Base-by-base conservation (phyloP, 2,797 vertebrate genomes). In the Hydrolagus colliei region DNA sequence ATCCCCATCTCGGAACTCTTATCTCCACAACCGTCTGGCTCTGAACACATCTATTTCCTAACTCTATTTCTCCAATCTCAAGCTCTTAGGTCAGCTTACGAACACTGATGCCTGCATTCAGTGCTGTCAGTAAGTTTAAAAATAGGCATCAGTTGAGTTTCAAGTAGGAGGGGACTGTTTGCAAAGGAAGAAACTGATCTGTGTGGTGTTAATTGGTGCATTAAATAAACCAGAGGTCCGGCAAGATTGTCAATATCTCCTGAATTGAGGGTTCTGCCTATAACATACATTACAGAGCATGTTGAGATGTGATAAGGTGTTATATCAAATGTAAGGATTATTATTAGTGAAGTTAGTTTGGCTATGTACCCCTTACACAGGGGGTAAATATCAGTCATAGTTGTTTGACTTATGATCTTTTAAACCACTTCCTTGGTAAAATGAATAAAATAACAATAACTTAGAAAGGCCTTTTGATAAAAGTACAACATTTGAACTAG, bases 131-230 rank as follows among this genome's bases (percentile, higher is more conserved):
- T 80, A 32, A 67, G 78, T 80, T 67, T 80, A 80, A 67, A 77
- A 67, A 35, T 67, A 67, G 78, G 22, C 62, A 14, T 7, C 8
- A 7, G 65, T 32, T n/a, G 75, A 61, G 7, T 61, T 32, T 84
- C 41, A 71, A 71, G 10, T 41, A 2, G 32, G 65, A 35, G 68
- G 41, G 35, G 16, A n/a, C 65, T 84, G 32, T 41, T 16, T 71
- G 32, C 32, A 84, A 71, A 84, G 63, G 22, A 68, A 16, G 10
- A 14, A 35, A 67, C 14, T 32, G 61, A 67, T 32, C 78, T 65
- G 22, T 18, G 63, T 68, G 78, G 62, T 35, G 62, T 82, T 82
- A 84, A 68, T 84, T 84, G 65, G 41, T 20, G 20, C 75, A 61
- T 41, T 61, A 77, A 52, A 52, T 59, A 77, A 77, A 41, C n/a